These are phyloP conservation scores for Lymantria dispar DNA, from an alignment of 2,888 invertebrate species.

Conservation along the genomic window DNA sequence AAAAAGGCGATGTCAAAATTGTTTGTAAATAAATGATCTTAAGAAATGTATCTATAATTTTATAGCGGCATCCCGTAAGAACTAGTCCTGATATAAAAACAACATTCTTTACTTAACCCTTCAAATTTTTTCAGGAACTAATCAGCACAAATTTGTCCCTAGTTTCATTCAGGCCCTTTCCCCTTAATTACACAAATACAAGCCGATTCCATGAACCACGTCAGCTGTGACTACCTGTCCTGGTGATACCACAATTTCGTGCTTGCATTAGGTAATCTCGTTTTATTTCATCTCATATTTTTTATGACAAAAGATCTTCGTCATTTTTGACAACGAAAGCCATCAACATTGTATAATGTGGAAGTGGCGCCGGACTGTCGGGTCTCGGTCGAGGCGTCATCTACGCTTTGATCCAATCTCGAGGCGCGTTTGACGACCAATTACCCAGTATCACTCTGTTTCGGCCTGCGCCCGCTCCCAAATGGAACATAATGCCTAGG, in stretches of 20 bases:
- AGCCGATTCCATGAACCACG: slow-evolving; percentile 22
- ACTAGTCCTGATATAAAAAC: too few relatives aligned
- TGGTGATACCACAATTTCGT: slow-evolving; percentile 68
- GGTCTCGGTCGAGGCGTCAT: slow-evolving; percentile 59
- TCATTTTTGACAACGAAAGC: slow-evolving; percentile 82
- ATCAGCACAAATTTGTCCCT: neutral
- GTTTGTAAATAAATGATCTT: too few relatives aligned
- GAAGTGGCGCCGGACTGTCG: slow-evolving; percentile 72
- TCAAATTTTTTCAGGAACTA: slow-evolving; percentile 1
- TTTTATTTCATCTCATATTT: slow-evolving; percentile 73
- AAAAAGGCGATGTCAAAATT: too few relatives aligned
- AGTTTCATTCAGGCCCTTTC: slow-evolving; percentile 7
- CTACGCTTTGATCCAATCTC: slow-evolving; percentile 75
- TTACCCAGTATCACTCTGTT: slow-evolving; percentile 79
- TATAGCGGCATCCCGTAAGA: too few relatives aligned
- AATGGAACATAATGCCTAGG: slow-evolving; percentile 80
- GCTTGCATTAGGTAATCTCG: slow-evolving; percentile 71
- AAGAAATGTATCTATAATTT: too few relatives aligned
- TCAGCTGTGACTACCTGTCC: slow-evolving; percentile 57
- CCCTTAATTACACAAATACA: slow-evolving; percentile 20
- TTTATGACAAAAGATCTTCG: slow-evolving; percentile 79
- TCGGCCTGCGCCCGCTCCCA: slow-evolving; percentile 67
- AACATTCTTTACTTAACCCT: neutral
- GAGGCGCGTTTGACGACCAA: slow-evolving; percentile 70
- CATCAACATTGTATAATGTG: slow-evolving; percentile 78